Conservation (phyloP, 2,797 vertebrate genomes). For the Meda fulgida region DNA sequence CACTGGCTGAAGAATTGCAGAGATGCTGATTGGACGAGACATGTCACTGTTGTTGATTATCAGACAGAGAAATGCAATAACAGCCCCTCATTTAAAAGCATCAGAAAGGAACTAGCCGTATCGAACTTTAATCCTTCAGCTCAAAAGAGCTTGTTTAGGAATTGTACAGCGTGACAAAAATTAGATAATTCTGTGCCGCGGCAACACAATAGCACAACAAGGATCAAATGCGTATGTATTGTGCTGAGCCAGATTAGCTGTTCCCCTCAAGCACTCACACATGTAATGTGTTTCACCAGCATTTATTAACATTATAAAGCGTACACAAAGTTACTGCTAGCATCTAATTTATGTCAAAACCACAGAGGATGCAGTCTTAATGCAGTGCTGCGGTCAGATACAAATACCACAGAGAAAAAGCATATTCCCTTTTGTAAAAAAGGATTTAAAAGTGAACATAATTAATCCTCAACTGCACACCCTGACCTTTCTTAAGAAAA, state of each 20-base stretch:
- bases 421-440: neutral
- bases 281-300: constrained; percentile 6
- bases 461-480: constrained; percentile 29
- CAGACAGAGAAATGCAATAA: constrained; percentile 25
- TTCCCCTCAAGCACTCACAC: constrained; percentile 13
- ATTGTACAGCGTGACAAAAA: constrained; percentile 5
- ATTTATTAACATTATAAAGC: constrained; percentile 28
- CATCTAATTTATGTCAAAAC: constrained; percentile 18
- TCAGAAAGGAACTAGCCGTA: constrained; percentile 1
- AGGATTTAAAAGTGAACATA: constrained; percentile 17
- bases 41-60: neutral
- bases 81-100: constrained; percentile 25
- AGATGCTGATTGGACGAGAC: constrained; percentile 15
- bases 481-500: constrained; percentile 3
- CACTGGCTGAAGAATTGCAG: constrained; percentile 1
- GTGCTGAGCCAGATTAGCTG: constrained; percentile 32
- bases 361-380: neutral
- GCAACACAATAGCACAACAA: neutral
- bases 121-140: constrained; percentile 10
- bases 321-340: constrained; percentile 5
- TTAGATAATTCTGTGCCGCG: neutral
- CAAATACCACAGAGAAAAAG: neutral
- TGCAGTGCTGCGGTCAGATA: neutral
- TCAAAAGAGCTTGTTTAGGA: constrained; percentile 38
- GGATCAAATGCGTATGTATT: constrained; percentile 2